Percentiles rank a stretch among this genome's conserved stretches.
Conservation (phyloP, 2,888 invertebrate species). For the Hylaea fasciaria region DNA sequence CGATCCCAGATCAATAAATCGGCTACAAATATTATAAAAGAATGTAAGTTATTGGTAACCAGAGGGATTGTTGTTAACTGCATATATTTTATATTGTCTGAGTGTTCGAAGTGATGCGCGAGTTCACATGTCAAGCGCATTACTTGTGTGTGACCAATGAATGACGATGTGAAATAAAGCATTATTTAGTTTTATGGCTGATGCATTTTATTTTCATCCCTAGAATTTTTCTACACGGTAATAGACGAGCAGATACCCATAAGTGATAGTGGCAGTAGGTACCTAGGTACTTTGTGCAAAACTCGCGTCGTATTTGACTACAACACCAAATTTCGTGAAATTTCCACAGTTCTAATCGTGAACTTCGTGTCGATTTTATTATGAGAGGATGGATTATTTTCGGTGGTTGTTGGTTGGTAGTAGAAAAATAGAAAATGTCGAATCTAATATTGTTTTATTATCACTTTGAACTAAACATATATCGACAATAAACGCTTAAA, state of each 20-base stretch:
- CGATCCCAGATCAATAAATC: constrained; percentile 35
- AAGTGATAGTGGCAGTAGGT: no score
- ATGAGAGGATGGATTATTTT: no score
- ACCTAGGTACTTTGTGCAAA: no score
- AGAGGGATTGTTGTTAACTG: constrained; percentile 74
- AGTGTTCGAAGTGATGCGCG: constrained; percentile 61
- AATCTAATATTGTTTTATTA: no score
- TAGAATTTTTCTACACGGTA: no score
- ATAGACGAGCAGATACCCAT: no score
- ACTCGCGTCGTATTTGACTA: no score
- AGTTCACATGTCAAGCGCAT: constrained; percentile 71
- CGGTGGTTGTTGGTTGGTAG: no score
- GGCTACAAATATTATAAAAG: constrained; percentile 53
- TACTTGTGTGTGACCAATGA: constrained; percentile 80
- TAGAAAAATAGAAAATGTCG: no score
- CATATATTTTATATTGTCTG: constrained; percentile 80
- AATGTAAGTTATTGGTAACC: constrained; percentile 63
- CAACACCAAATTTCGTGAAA: no score
- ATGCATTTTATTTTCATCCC: constrained; percentile 49
- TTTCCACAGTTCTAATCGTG: no score
- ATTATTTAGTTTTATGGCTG: constrained; percentile 77
- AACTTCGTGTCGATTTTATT: no score
- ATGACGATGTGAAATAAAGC: constrained; percentile 83
- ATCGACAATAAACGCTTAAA: constrained; percentile 5
- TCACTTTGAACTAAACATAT: neutral